Conservation (phyloP, 2,888 invertebrate genomes). For the Catocala sponsa region DNA sequence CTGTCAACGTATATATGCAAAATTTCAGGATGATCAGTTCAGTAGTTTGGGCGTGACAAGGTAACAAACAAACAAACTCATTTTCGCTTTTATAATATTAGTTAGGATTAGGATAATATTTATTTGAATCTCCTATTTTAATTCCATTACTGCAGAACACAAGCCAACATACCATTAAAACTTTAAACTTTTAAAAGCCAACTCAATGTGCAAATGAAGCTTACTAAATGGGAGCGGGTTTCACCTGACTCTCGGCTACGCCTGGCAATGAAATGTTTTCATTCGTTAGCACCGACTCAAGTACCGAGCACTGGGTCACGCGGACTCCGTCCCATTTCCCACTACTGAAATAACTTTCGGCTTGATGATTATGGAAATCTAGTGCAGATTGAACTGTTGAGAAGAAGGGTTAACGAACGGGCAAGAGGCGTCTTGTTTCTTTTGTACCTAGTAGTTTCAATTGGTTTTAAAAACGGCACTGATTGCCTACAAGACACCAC, state of each 20-base stretch:
- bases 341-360: conserved; percentile 64
- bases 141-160: neutral
- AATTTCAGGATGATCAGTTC: too few species aligned
- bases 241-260: conserved; percentile 47
- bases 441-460: neutral
- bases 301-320: conserved; percentile 62
- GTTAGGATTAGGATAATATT: too few species aligned
- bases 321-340: conserved; percentile 53
- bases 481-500: too few species aligned
- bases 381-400: conserved; percentile 7
- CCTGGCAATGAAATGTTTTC: conserved; percentile 57
- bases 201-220: conserved; percentile 10
- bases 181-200: neutral
- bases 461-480: too few species aligned
- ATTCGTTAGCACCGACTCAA: conserved; percentile 59
- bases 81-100: too few species aligned
- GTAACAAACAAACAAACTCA: too few species aligned
- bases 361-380: conserved; percentile 25
- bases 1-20: too few species aligned
- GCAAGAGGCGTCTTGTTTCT: conserved; percentile 1
- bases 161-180: neutral
- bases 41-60: too few species aligned
- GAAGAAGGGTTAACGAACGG: conserved; percentile 7
- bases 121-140: too few species aligned
- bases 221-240: conserved; percentile 22